Evolutionary conservation across 2,113 vertebrate genomes (phyloP).

Genomic region (Psilopsiagon aymara): DNA sequence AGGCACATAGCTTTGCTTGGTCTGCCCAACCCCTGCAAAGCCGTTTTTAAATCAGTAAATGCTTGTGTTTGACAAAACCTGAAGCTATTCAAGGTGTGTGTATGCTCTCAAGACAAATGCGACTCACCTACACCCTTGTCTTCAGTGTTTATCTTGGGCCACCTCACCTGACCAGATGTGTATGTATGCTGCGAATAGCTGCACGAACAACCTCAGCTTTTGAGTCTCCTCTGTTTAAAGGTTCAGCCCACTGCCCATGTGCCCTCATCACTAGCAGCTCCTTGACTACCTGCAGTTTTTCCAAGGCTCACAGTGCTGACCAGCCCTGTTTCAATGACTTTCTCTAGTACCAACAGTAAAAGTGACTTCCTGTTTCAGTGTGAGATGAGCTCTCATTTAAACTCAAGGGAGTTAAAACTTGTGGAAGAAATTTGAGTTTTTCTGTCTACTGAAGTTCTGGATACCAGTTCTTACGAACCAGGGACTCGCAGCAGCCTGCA

Average conservation of each 20-base stretch:
- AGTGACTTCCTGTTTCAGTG: neutral
- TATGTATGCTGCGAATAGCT: fast-evolving
- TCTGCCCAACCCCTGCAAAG: neutral
- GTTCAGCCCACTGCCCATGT: neutral
- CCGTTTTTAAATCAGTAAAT: neutral
- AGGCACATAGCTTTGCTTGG: neutral
- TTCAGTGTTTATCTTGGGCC: neutral
- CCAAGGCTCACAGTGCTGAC: neutral
- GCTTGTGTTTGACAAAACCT: fast-evolving
- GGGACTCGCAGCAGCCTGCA: neutral
- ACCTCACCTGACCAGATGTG: fast-evolving
- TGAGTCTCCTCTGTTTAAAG: neutral
- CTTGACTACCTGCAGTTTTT: neutral
- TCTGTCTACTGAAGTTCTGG: neutral
- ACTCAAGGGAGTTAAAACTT: neutral
- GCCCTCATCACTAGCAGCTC: neutral
- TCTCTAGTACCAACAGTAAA: neutral
- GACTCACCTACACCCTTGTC: neutral
- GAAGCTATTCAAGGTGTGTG: neutral
- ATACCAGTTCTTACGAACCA: neutral
- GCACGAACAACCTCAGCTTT: fast-evolving
- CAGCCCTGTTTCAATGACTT: neutral
- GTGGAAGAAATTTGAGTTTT: neutral
- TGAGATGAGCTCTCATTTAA: neutral
- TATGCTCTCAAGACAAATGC: fast-evolving